Conservation (phyloP, 1,140 invertebrate genomes). For the Mesaphorura yosii region DNA sequence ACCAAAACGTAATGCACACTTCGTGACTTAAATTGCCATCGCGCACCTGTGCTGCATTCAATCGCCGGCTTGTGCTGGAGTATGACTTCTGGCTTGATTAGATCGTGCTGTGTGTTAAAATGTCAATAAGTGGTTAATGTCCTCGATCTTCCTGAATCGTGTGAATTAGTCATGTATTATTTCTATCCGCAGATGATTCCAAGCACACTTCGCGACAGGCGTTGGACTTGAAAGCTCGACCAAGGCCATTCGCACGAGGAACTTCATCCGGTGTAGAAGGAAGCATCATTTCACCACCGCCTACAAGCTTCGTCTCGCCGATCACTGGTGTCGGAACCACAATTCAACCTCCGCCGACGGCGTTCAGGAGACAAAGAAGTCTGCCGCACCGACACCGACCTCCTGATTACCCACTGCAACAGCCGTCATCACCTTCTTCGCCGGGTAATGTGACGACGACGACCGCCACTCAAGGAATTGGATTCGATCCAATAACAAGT, state of each 20-base stretch:
- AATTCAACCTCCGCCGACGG: slow-evolving; percentile 8
- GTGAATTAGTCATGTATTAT: too few relatives aligned
- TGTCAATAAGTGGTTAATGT: too few relatives aligned
- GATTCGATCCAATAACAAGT: too few relatives aligned
- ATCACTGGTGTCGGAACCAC: slow-evolving; percentile 2
- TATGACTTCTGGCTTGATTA: too few relatives aligned
- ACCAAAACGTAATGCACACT: too few relatives aligned
- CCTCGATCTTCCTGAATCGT: too few relatives aligned
- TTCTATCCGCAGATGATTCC: neutral
- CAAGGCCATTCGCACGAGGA: slow-evolving; percentile 17
- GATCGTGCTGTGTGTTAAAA: too few relatives aligned
- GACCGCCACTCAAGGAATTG: neutral
- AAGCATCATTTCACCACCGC: neutral
- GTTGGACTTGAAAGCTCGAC: slow-evolving; percentile 8
- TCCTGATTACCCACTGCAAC: neutral
- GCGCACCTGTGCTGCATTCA: too few relatives aligned
- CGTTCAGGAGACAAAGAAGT: slow-evolving; percentile 23
- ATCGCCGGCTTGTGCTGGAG: too few relatives aligned
- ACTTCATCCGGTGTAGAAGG: slow-evolving; percentile 1
- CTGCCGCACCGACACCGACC: slow-evolving; percentile 15
- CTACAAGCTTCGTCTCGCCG: neutral
- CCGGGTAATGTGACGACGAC: neutral
- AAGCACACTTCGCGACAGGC: neutral
- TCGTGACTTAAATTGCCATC: too few relatives aligned
- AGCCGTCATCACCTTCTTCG: neutral